Base-by-base conservation (phyloP, 2,797 vertebrate species). In the Etheostoma perlongum region DNA sequence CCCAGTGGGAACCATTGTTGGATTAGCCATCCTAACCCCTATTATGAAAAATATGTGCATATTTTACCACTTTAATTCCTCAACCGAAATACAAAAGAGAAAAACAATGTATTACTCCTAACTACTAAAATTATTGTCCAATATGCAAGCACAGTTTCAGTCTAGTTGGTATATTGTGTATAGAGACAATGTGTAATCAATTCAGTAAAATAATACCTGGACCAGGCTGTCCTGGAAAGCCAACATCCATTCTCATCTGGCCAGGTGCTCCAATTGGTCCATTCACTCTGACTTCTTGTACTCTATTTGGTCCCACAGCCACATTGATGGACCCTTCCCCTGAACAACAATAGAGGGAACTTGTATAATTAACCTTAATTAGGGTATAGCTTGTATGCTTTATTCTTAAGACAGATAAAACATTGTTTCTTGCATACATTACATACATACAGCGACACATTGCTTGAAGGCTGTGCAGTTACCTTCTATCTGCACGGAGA, bases 401-500 rank as follows among this genome's bases (percentile, higher is more conserved):
- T 36, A 46, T 66, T 51, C 42, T 60, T 1, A 42, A 58, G 4
- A 65, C 4, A 11, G 33, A 21, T 36, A 62, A 46, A 52, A 33
- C 2, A 64, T 3, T 5, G 2, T 21, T 8, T 46, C 13, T 52
- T 67, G 19, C 1, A 25, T 40, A 4, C 4, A 66, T 15, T 54
- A 61, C 21, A 23, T 23, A 23, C 21, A 23, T 23, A 23, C 21
- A 23, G 12, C 54, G 21, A 57, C 2, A 23, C 18, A 0, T 4
- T 36, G 9, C 54, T 15, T 49, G 27, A 67, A 46, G 12, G 46
- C 4, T 33, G 3, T n/a, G 23, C 46, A 71, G 2, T 68, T 94
- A 98, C 98, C 98, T 96, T 99, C 98, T 63, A 99, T 99, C 79
- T 99, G 98, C 82, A 99, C 96, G 0, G 98, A 99, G 64, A 99